phyloP scores from a whole-genome alignment of 2,797 vertebrate genomes.

The Anguilla marmorata region DNA sequence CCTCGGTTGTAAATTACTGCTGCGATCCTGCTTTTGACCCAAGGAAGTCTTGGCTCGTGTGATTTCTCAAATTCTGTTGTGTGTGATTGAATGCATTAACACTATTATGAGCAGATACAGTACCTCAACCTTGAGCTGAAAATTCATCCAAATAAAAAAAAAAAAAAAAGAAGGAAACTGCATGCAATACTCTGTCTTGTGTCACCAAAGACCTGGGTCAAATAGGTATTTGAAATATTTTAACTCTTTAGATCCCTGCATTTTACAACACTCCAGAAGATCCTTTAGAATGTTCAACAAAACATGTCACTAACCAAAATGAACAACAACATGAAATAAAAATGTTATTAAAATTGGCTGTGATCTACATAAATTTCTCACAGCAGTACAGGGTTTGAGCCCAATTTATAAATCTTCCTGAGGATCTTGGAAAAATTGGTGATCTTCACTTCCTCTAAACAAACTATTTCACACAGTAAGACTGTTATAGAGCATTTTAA shows the following conservation, averaged over 20 bases:
- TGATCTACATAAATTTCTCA: no score
- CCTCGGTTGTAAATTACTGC: not conserved
- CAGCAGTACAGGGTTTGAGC: no score
- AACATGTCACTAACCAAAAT: no score
- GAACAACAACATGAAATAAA: no score
- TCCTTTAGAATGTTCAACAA: no score
- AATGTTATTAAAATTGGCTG: no score
- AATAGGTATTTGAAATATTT: no score
- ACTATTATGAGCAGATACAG: not conserved
- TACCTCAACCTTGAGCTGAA: not conserved
- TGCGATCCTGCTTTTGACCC: not conserved
- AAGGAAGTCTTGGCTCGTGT: not conserved
- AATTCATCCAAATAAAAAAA: not conserved
- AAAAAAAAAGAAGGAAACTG: no score
- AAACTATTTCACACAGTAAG: not conserved
- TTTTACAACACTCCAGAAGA: no score
- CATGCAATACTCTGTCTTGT: no score
- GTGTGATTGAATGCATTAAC: not conserved
- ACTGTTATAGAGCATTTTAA: not conserved
- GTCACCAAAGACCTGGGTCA: no score
- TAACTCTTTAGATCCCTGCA: no score
- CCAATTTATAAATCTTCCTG: not conserved
- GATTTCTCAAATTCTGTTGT: not conserved
- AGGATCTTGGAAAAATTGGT: not conserved
- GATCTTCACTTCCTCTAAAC: not conserved